Evolutionary conservation across 2,113 vertebrate genomes (phyloP).

Genomic region (Panthera uncia): DNA sequence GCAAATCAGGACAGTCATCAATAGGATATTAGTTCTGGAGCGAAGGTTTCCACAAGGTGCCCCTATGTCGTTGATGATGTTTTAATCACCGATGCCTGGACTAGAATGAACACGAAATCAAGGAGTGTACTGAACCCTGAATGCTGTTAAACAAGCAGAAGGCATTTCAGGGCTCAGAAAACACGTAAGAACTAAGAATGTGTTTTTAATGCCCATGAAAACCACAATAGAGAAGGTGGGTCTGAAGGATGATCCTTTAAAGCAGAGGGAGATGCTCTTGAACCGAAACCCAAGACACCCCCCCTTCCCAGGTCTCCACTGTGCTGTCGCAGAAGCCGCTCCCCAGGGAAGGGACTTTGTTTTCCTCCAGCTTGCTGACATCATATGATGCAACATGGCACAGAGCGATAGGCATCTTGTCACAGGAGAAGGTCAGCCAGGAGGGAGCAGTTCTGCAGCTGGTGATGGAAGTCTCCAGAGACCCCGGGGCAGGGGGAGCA

Average conservation of each 20-base stretch:
- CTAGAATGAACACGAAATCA: not conserved
- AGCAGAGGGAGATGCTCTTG: not conserved
- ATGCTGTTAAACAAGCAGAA: not conserved
- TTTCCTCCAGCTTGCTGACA: conserved; percentile 68
- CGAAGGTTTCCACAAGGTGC: not conserved
- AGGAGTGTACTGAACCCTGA: not conserved
- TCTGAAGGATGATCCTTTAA: not conserved
- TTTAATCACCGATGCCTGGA: not conserved
- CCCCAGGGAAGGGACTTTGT: conserved; percentile 25
- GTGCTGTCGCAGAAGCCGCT: not conserved
- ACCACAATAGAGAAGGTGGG: fast-evolving
- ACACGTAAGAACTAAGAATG: not conserved
- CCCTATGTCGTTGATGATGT: not conserved
- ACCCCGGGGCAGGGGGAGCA: fast-evolving
- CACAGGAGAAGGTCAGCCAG: conserved; percentile 51
- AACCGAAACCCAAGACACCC: not conserved
- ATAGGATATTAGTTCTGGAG: not conserved
- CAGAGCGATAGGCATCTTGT: conserved; percentile 56
- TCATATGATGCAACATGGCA: conserved; percentile 79
- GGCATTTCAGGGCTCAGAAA: not conserved
- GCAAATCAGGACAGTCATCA: not conserved
- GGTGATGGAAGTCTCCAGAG: conserved; percentile 35
- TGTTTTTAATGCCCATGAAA: not conserved
- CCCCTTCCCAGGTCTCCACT: not conserved
- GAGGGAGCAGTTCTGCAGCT: conserved; percentile 16